Percentiles rank a stretch among this genome's conserved stretches.
phyloP scores from a whole-genome alignment of 2,113 vertebrate genomes.

The Orcinus orca region DNA sequence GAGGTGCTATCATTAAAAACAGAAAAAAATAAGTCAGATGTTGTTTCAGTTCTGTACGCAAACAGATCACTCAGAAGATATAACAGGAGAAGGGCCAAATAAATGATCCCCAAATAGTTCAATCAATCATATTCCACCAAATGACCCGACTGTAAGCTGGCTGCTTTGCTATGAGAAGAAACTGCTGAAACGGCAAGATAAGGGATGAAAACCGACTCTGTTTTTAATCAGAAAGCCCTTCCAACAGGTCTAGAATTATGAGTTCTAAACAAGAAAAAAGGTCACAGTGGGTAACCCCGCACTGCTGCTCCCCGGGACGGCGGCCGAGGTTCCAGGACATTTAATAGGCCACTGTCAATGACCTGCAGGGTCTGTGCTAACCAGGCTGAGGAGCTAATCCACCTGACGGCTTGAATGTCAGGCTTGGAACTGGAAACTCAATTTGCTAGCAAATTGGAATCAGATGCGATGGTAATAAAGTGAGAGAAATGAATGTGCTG shows the following conservation, averaged over 20 bases:
- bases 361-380: constrained; percentile 57
- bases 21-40: not conserved
- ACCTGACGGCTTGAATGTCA: constrained; percentile 71
- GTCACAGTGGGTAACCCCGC: not conserved
- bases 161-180: not conserved
- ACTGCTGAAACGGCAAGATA: constrained; percentile 67
- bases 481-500: constrained; percentile 62
- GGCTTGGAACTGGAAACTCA: constrained; percentile 74
- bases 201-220: constrained; percentile 34
- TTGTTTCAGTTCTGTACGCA: constrained; percentile 10
- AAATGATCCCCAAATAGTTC: not conserved
- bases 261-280: constrained; percentile 69
- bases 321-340: not conserved
- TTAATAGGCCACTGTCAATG: constrained; percentile 65
- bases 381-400: constrained; percentile 70
- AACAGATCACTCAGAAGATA: not conserved
- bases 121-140: constrained; percentile 28
- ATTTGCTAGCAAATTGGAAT: constrained; percentile 81
- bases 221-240: constrained; percentile 65
- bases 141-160: not conserved
- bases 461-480: constrained; percentile 79
- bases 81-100: not conserved
- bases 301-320: accelerated
- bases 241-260: constrained; percentile 50
- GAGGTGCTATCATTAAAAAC: not conserved